Percentiles rank a stretch among this genome's conserved stretches.
Conservation (phyloP, 2,888 invertebrate species). For the Drosophila cognata region DNA sequence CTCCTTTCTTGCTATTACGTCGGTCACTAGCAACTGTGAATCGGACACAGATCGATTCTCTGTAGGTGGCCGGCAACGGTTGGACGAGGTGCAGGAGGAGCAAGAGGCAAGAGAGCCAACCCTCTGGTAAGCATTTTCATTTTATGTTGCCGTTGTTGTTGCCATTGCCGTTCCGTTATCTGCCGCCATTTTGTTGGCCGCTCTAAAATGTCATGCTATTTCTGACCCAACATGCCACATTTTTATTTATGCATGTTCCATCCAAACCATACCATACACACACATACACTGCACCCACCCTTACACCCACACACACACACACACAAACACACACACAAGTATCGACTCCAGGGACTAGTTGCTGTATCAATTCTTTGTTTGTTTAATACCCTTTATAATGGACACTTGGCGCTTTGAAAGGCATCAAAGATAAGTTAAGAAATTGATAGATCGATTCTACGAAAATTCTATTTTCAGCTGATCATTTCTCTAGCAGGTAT, state of each 20-base stretch:
- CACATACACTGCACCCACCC: not conserved
- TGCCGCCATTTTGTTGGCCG: slow-evolving; percentile 72
- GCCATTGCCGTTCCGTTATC: slow-evolving; percentile 52
- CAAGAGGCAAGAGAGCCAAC: slow-evolving; percentile 26
- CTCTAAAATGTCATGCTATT: slow-evolving; percentile 77
- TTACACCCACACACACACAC: not conserved
- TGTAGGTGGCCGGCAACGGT: slow-evolving; percentile 8
- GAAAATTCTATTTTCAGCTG: not conserved
- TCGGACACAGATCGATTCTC: slow-evolving; percentile 21
- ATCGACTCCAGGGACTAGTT: slow-evolving; percentile 12
- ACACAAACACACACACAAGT: not conserved
- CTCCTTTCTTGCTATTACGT: not conserved
- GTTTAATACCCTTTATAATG: not conserved
- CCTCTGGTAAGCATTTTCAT: slow-evolving; percentile 74
- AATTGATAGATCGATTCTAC: not conserved
- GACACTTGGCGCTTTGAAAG: not conserved
- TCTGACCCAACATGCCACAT: slow-evolving; percentile 80
- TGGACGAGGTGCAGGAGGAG: not conserved
- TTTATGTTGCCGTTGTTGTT: slow-evolving; percentile 49
- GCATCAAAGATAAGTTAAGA: not conserved
- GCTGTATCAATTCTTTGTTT: slow-evolving; percentile 3
- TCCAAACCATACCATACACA: slow-evolving; percentile 2
- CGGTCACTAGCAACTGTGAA: slow-evolving; percentile 21
- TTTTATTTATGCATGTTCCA: slow-evolving; percentile 76
- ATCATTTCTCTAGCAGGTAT: not conserved